Evolutionary conservation across 2,113 vertebrate genomes (phyloP).

Genomic region (Dromas ardeola): DNA sequence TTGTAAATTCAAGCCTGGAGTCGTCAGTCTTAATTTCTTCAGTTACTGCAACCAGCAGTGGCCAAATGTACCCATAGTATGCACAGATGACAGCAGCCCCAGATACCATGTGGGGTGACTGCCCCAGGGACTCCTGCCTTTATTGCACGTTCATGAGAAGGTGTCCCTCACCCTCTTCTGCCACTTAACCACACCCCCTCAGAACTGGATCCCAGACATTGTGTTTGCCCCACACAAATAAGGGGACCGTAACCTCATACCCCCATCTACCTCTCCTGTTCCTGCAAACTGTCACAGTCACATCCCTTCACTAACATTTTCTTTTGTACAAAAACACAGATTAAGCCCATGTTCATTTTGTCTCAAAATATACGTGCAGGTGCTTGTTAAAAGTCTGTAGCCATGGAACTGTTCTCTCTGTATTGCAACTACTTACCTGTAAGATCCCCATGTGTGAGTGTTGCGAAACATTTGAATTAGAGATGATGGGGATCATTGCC

Average conservation of each 20-base stretch:
- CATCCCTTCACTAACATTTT: background rate
- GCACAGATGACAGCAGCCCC: background rate
- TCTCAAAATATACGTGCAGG: background rate
- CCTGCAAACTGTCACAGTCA: background rate
- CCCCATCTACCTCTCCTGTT: background rate
- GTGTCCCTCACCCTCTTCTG: background rate
- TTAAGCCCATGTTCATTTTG: background rate
- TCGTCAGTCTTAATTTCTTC: background rate
- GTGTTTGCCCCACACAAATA: background rate
- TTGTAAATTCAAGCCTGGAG: background rate
- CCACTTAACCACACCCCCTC: background rate
- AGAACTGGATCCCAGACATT: background rate
- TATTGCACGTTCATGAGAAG: background rate
- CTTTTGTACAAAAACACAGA: background rate
- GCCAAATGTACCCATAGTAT: background rate
- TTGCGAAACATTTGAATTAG: background rate
- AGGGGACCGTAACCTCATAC: background rate
- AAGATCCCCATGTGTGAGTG: background rate
- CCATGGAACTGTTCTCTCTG: background rate
- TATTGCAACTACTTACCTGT: background rate
- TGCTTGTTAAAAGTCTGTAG: background rate
- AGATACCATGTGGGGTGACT: rapidly evolving
- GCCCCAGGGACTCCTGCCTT: background rate
- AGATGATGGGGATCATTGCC: background rate
- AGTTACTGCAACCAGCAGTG: background rate